These are phyloP conservation scores for Cephalopholis sonnerati DNA, from an alignment of 2,113 vertebrate species.

Conservation along the genomic window DNA sequence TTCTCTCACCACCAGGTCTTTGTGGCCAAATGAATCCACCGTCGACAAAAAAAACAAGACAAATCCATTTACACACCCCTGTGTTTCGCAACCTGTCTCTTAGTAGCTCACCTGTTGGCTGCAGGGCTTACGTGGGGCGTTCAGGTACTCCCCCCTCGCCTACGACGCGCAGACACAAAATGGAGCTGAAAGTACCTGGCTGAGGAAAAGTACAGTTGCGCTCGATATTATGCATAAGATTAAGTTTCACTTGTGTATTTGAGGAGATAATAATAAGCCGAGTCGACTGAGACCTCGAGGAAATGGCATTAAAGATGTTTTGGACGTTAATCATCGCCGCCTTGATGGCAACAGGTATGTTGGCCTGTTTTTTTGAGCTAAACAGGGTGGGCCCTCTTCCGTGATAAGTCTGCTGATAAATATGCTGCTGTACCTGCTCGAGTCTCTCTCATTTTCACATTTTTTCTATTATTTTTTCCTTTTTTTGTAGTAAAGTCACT, in stretches of 20 bases:
- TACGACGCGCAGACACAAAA: conserved; percentile 45
- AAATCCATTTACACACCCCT: neutral
- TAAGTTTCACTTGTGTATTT: neutral
- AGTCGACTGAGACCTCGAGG: neutral
- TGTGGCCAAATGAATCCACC: neutral
- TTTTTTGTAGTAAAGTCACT: neutral
- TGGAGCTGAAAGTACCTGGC: conserved; percentile 65
- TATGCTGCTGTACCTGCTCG: rapidly evolving
- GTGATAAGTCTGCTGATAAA: neutral
- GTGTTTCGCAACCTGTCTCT: conserved; percentile 20
- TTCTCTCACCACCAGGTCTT: rapidly evolving
- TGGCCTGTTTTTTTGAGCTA: conserved; percentile 7
- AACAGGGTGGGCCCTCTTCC: conserved; percentile 71
- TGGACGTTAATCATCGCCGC: conserved; percentile 66
- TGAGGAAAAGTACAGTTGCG: conserved; percentile 21
- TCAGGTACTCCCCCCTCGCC: conserved; percentile 46
- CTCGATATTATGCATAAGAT: neutral
- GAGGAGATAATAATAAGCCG: neutral
- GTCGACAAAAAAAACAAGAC: neutral
- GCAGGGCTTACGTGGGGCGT: neutral
- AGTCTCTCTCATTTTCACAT: neutral
- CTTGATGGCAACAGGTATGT: conserved; percentile 79
- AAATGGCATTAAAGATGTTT: conserved; percentile 62
- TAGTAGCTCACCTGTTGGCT: conserved; percentile 63
- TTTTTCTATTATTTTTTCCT: too few relatives aligned